Conservation (phyloP, 2,888 invertebrate species). For the Trichopoda pennipes region DNA sequence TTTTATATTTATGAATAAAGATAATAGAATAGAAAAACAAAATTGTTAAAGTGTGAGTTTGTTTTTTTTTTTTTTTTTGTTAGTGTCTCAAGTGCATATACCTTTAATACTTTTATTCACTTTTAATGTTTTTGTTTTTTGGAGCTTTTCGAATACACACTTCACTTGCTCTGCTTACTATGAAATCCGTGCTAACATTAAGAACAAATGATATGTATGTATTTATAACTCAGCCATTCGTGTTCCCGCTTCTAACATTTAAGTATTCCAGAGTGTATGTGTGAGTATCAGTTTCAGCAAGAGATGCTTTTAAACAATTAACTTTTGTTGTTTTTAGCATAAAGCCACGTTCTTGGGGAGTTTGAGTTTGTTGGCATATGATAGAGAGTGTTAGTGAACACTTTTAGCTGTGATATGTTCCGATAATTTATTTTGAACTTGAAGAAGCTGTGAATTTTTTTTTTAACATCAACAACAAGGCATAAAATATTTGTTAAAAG, state of each 20-base stretch:
- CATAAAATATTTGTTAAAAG: neutral
- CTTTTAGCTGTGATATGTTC: constrained; percentile 58
- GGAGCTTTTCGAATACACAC: constrained; percentile 37
- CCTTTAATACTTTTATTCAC: constrained; percentile 60
- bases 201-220: constrained; percentile 17
- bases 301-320: constrained; percentile 38
- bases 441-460: constrained; percentile 24
- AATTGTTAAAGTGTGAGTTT: constrained; percentile 36
- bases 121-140: constrained; percentile 20
- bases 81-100: constrained; percentile 67
- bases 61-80: neutral
- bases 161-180: constrained; percentile 46
- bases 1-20: constrained; percentile 20
- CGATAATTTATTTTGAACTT: constrained; percentile 63
- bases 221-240: constrained; percentile 32
- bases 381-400: constrained; percentile 40
- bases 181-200: constrained; percentile 8
- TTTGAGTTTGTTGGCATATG: constrained; percentile 40
- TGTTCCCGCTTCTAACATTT: neutral
- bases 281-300: constrained; percentile 18
- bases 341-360: constrained; percentile 61
- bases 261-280: neutral
- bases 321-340: constrained; percentile 46
- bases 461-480: constrained; percentile 18
- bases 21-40: constrained; percentile 26